Conservation (phyloP, 2,888 invertebrate species). For the Hanleya hanleyi region DNA sequence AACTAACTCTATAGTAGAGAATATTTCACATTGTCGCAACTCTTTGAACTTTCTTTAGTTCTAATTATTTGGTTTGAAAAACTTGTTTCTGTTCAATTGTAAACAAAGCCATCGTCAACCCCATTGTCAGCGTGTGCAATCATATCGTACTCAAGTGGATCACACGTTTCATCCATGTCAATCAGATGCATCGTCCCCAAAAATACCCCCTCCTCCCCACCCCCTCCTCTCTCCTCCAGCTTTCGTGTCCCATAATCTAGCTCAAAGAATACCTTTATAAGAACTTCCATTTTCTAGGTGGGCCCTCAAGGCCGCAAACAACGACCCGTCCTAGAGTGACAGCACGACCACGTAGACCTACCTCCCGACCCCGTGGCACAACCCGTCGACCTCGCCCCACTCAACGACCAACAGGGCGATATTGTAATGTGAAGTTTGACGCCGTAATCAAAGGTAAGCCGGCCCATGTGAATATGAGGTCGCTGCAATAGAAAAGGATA, state of each 20-base stretch:
- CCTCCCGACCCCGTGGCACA: slow-evolving; percentile 19
- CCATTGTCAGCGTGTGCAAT: not conserved
- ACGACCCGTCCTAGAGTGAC: not conserved
- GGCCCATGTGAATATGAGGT: no score
- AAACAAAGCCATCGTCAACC: not conserved
- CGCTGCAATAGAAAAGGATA: no score
- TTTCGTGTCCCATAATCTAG: not conserved
- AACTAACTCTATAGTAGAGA: no score
- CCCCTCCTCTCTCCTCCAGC: not conserved
- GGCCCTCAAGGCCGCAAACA: not conserved
- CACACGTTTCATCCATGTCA: not conserved
- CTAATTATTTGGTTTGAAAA: no score
- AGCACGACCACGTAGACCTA: not conserved
- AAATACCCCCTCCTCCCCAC: not conserved
- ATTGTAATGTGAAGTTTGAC: slow-evolving; percentile 47
- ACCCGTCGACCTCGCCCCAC: slow-evolving; percentile 24
- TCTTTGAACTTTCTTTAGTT: no score
- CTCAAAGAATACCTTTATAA: not conserved
- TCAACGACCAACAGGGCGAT: slow-evolving; percentile 26
- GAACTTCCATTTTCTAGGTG: not conserved
- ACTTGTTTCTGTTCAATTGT: no score
- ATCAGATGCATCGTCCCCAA: not conserved
- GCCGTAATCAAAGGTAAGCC: slow-evolving; percentile 50
- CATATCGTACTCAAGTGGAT: no score
- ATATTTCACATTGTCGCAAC: no score